phyloP scores from a whole-genome alignment of 2,797 vertebrate species.

The Oryzias dopingdopingensis region DNA sequence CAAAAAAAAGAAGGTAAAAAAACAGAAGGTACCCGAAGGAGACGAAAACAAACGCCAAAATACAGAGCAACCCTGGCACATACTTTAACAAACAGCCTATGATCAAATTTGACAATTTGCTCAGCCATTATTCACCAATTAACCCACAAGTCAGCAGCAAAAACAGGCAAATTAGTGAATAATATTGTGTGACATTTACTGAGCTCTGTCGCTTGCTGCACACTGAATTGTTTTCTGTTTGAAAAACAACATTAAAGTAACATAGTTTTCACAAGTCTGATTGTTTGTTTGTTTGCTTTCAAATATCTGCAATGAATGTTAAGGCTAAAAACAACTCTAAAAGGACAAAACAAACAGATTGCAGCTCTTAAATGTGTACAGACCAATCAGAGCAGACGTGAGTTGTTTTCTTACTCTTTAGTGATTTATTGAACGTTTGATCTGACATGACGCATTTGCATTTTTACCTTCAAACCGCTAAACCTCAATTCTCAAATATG shows the following conservation, averaged over 20 bases:
- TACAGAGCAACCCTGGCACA: background rate
- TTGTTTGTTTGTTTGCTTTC: too few relatives aligned
- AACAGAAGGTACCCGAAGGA: constrained; percentile 10
- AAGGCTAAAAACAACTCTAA: background rate
- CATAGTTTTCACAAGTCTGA: too few relatives aligned
- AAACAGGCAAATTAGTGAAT: background rate
- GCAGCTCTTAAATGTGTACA: constrained; percentile 16
- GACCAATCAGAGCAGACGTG: constrained; percentile 14
- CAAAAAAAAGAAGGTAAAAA: background rate
- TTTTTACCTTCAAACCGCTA: constrained; percentile 14
- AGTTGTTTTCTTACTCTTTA: constrained; percentile 38
- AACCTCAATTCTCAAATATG: constrained; percentile 27
- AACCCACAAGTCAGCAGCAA: constrained; percentile 5
- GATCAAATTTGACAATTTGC: background rate
- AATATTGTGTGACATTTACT: background rate
- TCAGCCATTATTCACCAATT: constrained; percentile 1
- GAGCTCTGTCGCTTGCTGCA: background rate
- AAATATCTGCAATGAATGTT: too few relatives aligned
- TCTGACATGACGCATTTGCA: constrained; percentile 37
- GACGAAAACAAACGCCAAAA: constrained; percentile 35
- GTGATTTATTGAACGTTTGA: constrained; percentile 26
- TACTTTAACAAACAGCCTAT: background rate
- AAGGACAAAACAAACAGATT: background rate
- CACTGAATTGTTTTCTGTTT: too few relatives aligned
- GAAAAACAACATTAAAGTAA: too few relatives aligned